Base-by-base conservation (phyloP, 2,888 invertebrate species). In the Druceiella hillmani region DNA sequence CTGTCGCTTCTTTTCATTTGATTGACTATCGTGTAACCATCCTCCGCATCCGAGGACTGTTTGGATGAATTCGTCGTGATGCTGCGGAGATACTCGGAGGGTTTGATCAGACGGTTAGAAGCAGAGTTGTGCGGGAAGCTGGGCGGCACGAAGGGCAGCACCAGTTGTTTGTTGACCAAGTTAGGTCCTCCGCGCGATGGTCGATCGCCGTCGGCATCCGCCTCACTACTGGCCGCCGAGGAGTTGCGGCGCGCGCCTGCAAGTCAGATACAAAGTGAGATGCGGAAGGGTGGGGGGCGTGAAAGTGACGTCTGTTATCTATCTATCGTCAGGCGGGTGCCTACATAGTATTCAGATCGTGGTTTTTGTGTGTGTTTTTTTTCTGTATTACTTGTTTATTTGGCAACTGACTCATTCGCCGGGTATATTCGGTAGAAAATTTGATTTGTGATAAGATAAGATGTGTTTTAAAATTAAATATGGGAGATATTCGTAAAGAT, bases 81-180 rank as follows among this genome's bases (percentile, higher is more conserved):
- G 58, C 89, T 89, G 58, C 82, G 81, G 52, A 93, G 69, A 64
- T 92, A 93, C 67, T 93, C 92, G 45, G 90, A 91, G 37, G 92
- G 93, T 58, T 92, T 92, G 60, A 93, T 89, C 50, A 93, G 78
- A 43, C 85, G 81, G 65, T 90, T 85, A 42, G 86, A 79, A 56
- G 85, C 83, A 62, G 81, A 78, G 46, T 74, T 72, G 58, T 79
- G 76, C 37, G 87, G 85, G 69, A 93, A 93, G 64, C 87, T 86
- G 40, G 93, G 92, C 43, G 91, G 92, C 57, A 93, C 83, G 73
- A 93, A 92, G 48, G 92, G 88, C 50, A 90, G 71, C 50, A 81
- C 88, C 59, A 88, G 77, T 63, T 89, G 89, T 66, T 85, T 87
- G 72, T 86, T 87, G 56, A 87, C 83, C 67, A 86, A 75, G 73